Conservation (phyloP, 2,113 vertebrate species). For the Galeopterus variegatus region DNA sequence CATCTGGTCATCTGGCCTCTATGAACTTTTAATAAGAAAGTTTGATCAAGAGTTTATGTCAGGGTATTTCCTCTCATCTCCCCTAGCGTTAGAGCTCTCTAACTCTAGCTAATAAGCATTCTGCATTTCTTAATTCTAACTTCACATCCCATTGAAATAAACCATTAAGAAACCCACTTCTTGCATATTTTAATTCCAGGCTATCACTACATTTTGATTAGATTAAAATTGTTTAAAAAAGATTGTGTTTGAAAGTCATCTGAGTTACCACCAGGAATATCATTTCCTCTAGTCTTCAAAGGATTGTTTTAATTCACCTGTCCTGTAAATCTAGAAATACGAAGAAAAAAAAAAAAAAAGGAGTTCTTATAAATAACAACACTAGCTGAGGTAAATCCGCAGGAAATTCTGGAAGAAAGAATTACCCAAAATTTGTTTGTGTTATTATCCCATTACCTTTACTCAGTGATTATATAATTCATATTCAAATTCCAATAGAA, state of each 20-base stretch:
- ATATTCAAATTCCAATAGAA: conserved; percentile 51
- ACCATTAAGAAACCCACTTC: conserved; percentile 74
- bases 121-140: conserved; percentile 77
- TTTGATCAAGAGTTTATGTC: conserved; percentile 61
- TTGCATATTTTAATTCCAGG: conserved; percentile 79
- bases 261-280: conserved; percentile 60
- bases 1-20: background rate
- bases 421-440: conserved; percentile 24
- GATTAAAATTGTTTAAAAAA: conserved; percentile 76
- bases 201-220: conserved; percentile 77
- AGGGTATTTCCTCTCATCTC: conserved; percentile 67
- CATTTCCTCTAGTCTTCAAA: conserved; percentile 54
- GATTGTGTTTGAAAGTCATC: conserved; percentile 78
- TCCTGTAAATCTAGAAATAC: conserved; percentile 46
- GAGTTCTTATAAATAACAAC: background rate
- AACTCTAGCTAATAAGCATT: conserved; percentile 73
- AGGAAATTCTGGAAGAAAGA: background rate
- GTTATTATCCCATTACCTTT: conserved; percentile 40
- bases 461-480: conserved; percentile 42
- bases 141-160: conserved; percentile 78
- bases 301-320: conserved; percentile 52
- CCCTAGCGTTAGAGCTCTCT: background rate
- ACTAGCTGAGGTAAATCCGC: background rate
- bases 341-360: background rate
- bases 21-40: conserved; percentile 69